Conservation (phyloP, 2,888 invertebrate species). For the Ditula angustiorana region DNA sequence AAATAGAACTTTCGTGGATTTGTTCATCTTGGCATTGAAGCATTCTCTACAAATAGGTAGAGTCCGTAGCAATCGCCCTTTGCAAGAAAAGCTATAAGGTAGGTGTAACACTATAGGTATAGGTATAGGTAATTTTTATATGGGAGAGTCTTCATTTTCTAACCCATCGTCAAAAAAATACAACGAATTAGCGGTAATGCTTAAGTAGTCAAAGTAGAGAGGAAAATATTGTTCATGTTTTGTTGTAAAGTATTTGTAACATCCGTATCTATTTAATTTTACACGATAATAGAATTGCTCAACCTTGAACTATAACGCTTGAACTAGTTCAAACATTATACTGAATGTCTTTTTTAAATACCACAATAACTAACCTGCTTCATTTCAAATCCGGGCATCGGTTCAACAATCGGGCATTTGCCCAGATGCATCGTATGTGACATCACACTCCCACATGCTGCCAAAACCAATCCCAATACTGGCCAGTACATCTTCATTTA, state of each 20-base stretch:
- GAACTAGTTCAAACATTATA: not conserved
- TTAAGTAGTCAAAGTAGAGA: not conserved
- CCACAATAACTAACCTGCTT: slow-evolving; percentile 84
- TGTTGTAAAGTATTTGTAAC: too few relatives aligned
- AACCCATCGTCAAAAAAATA: too few relatives aligned
- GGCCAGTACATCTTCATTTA: slow-evolving; percentile 35
- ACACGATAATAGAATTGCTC: too few relatives aligned
- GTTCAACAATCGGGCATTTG: slow-evolving; percentile 90
- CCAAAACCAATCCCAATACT: slow-evolving; percentile 38
- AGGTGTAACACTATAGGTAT: too few relatives aligned
- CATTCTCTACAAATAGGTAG: not conserved
- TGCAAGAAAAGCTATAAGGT: not conserved
- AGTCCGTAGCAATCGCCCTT: not conserved
- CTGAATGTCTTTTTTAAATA: not conserved
- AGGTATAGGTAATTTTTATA: too few relatives aligned
- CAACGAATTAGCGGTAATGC: too few relatives aligned
- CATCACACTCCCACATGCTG: slow-evolving; percentile 61
- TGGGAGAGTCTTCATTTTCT: too few relatives aligned
- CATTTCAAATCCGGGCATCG: slow-evolving; percentile 90
- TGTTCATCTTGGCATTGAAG: not conserved
- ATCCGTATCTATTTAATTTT: too few relatives aligned
- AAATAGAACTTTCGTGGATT: not conserved
- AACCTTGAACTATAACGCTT: too few relatives aligned
- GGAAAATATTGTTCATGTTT: too few relatives aligned
- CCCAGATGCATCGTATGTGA: slow-evolving; percentile 91